Percentiles rank a stretch among this genome's conserved stretches.
Conservation (phyloP, 2,113 vertebrate species). For the Calonectris borealis region DNA sequence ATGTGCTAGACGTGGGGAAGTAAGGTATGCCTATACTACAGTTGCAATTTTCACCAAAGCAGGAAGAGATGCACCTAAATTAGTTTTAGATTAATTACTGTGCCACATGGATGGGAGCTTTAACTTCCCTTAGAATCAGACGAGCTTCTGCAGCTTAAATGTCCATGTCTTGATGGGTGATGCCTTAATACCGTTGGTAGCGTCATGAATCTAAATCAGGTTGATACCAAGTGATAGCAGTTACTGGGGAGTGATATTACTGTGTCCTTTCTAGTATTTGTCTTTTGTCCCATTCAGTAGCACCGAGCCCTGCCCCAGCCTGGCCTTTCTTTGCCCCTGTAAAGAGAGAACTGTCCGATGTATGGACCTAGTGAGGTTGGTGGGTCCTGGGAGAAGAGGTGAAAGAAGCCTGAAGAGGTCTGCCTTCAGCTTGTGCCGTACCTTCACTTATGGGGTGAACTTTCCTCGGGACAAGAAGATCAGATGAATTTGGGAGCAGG, state of each 20-base stretch:
- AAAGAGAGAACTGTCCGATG: not conserved
- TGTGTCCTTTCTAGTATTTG: not conserved
- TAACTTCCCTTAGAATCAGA: not conserved
- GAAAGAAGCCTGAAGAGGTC: not conserved
- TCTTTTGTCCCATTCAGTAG: not conserved
- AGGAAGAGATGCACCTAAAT: not conserved
- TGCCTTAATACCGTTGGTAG: not conserved
- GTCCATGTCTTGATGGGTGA: rapidly evolving
- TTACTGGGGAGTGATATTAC: not conserved
- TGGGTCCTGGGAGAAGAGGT: not conserved
- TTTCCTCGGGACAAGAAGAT: not conserved
- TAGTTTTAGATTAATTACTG: not conserved
- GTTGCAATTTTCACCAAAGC: not conserved
- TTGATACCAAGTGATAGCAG: not conserved
- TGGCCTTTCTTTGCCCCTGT: not conserved
- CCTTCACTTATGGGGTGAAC: not conserved
- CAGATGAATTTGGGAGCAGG: not conserved
- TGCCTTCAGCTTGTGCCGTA: not conserved
- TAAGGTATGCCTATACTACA: not conserved
- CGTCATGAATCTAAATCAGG: not conserved
- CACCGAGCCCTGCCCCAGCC: not conserved
- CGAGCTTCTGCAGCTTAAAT: not conserved
- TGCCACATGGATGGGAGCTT: not conserved
- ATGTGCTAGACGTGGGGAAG: not conserved
- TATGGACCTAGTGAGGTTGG: not conserved